Conservation (phyloP, 2,888 invertebrate species). For the Sylvicola fuscatus region DNA sequence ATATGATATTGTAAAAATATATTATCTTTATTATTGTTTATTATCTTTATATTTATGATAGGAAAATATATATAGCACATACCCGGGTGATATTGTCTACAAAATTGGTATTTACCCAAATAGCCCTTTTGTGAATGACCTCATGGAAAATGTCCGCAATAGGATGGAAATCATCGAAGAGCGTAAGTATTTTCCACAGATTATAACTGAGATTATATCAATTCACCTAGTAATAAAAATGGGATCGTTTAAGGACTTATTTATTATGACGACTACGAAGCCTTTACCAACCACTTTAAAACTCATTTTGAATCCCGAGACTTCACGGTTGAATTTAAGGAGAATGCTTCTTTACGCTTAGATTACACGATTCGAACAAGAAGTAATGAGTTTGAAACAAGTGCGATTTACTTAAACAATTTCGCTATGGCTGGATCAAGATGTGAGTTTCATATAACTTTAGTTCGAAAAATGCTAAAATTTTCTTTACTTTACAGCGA, state of each 20-base stretch:
- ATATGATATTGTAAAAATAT: too few species aligned
- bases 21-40: too few species aligned
- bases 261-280: slow-evolving; percentile 1
- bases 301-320: slow-evolving; percentile 1
- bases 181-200: slow-evolving; percentile 10
- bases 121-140: slow-evolving; percentile 3
- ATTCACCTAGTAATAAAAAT: too few species aligned
- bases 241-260: not conserved
- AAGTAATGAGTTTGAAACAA: slow-evolving; percentile 18
- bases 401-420: slow-evolving; percentile 17
- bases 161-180: slow-evolving; percentile 12
- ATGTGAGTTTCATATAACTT: too few species aligned
- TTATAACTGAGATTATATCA: too few species aligned
- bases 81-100: too few species aligned
- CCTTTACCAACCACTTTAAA: slow-evolving; percentile 1
- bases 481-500: slow-evolving; percentile 14
- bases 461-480: too few species aligned
- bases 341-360: slow-evolving; percentile 14
- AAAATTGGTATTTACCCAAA: not conserved
- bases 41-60: too few species aligned
- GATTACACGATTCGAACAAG: slow-evolving; percentile 29
- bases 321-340: slow-evolving; percentile 1
- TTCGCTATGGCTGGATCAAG: slow-evolving; percentile 11
- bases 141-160: slow-evolving; percentile 15
- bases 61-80: too few species aligned